Base-by-base conservation (phyloP, 1,140 invertebrate genomes). In the Myzus persicae region DNA sequence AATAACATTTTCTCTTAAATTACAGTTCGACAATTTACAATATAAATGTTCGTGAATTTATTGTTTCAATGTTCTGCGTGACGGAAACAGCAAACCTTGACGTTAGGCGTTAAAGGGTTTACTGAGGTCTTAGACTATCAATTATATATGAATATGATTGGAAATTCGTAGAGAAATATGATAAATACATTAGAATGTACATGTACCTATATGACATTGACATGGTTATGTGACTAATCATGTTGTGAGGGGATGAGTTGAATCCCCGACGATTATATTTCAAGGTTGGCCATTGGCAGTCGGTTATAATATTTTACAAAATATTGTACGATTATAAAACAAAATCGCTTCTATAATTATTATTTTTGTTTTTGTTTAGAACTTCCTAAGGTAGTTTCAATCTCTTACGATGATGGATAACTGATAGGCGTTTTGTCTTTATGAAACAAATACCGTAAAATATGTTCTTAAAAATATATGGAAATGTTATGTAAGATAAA, bases 71-170 rank as follows among this genome's bases (percentile, higher is more conserved):
- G 14, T n/a, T n/a, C 59, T 76, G n/a, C 31, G 14, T n/a, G 59
- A n/a, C 14, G 36, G 59, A 59, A 1, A 76, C 59, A n/a, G n/a
- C 9, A 67, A n/a, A 67, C 31, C 59, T 36, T 67, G 31, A n/a
- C 14, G 31, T 67, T 76, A n/a, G 31, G 22, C 1, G 59, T 76
- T 76, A n/a, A 76, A 76, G 59, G 14, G 59, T 76, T 76, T 76
- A 14, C n/a, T 76, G 31, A n/a, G 31, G 14, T 67, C 14, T n/a
- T 18, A 76, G 59, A n/a, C 31, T 76, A 76, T 76, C 31, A 76
- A 76, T 76, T n/a, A 76, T 76, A n/a, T n/a, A n/a, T n/a, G n/a
- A 76, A 76, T 76, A 76, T 36, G 31, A 76, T 76, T 76, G 59
- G n/a, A 76, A 76, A 67, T 67, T 4, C 31, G 31, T 20, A n/a